Conservation (phyloP, 2,888 invertebrate genomes). For the Melolontha melolontha region DNA sequence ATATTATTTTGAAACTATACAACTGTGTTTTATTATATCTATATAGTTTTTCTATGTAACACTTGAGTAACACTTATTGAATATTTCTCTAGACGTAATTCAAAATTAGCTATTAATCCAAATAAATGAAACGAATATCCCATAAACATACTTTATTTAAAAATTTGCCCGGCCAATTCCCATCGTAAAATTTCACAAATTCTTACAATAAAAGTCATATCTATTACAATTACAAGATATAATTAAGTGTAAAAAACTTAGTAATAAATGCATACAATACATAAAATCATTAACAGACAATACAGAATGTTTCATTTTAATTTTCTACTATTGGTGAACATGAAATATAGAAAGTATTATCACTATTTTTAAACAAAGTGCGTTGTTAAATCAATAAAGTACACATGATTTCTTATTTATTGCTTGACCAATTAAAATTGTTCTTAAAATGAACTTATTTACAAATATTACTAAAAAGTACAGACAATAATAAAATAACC, state of each 20-base stretch:
- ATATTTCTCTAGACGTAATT: too few relatives aligned
- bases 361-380: too few relatives aligned
- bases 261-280: conserved; percentile 38
- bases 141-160: conserved; percentile 45
- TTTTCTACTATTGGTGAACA: background rate
- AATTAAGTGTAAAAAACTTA: conserved; percentile 23
- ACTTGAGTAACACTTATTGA: too few relatives aligned
- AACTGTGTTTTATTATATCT: too few relatives aligned
- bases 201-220: conserved; percentile 38
- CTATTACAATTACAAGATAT: conserved; percentile 23
- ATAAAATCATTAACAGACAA: conserved; percentile 8
- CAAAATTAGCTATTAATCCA: too few relatives aligned
- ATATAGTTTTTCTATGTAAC: too few relatives aligned
- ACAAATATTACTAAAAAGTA: conserved; percentile 30
- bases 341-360: too few relatives aligned
- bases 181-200: conserved; percentile 43
- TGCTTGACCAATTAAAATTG: background rate
- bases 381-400: too few relatives aligned
- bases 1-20: too few relatives aligned
- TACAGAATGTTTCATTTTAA: conserved; percentile 10
- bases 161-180: conserved; percentile 46
- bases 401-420: too few relatives aligned
- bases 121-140: conserved; percentile 35
- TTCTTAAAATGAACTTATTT: conserved; percentile 22
- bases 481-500: conserved; percentile 24